Percentiles rank a stretch among this genome's conserved stretches.
phyloP scores from a whole-genome alignment of 1,140 invertebrate species.

The Trinorchestia longiramus region DNA sequence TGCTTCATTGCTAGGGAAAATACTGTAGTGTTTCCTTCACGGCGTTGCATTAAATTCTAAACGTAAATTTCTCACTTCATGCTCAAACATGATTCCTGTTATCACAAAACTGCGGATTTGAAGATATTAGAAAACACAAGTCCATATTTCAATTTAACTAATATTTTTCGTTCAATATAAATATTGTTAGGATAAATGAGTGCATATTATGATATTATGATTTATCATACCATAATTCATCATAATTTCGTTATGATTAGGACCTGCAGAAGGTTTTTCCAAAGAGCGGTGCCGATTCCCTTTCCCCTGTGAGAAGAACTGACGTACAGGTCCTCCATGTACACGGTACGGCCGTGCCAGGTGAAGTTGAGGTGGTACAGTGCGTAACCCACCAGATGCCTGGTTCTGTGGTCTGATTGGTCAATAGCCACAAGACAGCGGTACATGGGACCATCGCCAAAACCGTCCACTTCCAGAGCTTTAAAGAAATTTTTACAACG shows the following conservation, averaged over 20 bases:
- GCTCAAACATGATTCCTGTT: neutral
- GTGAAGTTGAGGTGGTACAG: constrained; percentile 66
- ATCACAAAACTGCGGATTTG: neutral
- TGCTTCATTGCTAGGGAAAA: neutral
- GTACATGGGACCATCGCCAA: neutral
- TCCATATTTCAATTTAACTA: too few relatives aligned
- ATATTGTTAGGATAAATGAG: too few relatives aligned
- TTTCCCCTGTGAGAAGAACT: constrained; percentile 26
- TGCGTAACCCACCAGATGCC: neutral
- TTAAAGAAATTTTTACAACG: too few relatives aligned
- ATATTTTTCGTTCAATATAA: too few relatives aligned
- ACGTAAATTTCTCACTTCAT: neutral
- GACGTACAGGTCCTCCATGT: constrained; percentile 67
- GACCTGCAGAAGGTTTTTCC: constrained; percentile 52
- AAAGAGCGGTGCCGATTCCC: constrained; percentile 55
- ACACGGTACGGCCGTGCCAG: constrained; percentile 68
- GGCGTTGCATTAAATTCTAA: neutral
- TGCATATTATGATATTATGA: too few relatives aligned
- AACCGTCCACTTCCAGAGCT: constrained; percentile 7
- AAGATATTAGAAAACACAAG: too few relatives aligned
- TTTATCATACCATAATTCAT: too few relatives aligned
- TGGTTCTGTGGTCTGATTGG: neutral
- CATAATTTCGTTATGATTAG: neutral
- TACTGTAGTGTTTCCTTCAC: neutral
- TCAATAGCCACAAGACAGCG: constrained; percentile 3